Evolutionary conservation across 2,888 invertebrate species (phyloP), one percentile per base, ranked within the genome.

Genomic region (Brachynemurus nebulosus): DNA sequence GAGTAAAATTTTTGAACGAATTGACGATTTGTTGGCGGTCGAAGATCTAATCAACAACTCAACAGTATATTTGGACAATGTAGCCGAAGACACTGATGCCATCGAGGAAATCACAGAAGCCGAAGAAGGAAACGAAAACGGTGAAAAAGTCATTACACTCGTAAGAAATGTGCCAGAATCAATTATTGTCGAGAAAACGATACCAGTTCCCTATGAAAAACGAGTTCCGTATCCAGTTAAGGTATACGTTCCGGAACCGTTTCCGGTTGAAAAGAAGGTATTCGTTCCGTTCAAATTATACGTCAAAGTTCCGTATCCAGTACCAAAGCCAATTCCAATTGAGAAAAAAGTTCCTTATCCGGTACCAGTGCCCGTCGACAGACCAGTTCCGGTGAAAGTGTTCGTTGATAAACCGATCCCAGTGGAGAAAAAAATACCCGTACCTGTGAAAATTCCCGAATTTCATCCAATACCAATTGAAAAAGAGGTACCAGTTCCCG

Each of bases 81-180:
- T 7, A 30, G 14, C 30, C 14, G 30, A 30, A 30, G 14, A 14
- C 14, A 30, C 30, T 6, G n/a, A n/a, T n/a, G n/a, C n/a, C n/a
- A n/a, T n/a, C n/a, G n/a, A n/a, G n/a, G n/a, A n/a, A n/a, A n/a
- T n/a, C n/a, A n/a, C n/a, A n/a, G n/a, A n/a, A n/a, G n/a, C n/a
- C n/a, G n/a, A n/a, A n/a, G n/a, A n/a, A n/a, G n/a, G n/a, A n/a
- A n/a, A n/a, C n/a, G n/a, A n/a, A n/a, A n/a, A n/a, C n/a, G n/a
- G n/a, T n/a, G n/a, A n/a, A n/a, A n/a, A n/a, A n/a, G n/a, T n/a
- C n/a, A n/a, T n/a, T n/a, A 83, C 84, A 9, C 74, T 86, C 20
- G 74, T 82, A 52, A 83, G 82, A 65, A 81, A 77, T 51, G 74
- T 83, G 40, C 74, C 80, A 23, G 74, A 74, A 36, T 80, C 80